Conservation (phyloP, 2,888 invertebrate species). For the Pecten maximus region DNA sequence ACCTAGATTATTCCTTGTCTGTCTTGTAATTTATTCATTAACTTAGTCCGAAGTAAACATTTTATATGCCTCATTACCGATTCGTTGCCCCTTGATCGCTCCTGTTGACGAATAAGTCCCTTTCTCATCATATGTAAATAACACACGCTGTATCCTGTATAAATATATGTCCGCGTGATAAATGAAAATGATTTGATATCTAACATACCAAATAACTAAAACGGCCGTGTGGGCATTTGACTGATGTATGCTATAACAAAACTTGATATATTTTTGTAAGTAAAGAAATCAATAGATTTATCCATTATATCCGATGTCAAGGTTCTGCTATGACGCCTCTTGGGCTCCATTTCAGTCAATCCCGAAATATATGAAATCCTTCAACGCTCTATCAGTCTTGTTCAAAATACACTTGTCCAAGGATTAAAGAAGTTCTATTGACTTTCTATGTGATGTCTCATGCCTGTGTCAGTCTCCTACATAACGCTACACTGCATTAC, state of each 20-base stretch:
- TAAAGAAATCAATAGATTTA: neutral
- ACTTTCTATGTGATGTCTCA: neutral
- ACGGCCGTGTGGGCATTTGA: neutral
- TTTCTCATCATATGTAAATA: neutral
- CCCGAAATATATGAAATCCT: neutral
- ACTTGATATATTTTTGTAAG: neutral
- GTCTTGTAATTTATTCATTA: constrained; percentile 21
- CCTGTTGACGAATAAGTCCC: neutral
- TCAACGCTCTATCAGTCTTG: neutral
- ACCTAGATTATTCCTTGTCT: neutral
- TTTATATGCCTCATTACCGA: neutral
- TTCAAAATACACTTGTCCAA: neutral
- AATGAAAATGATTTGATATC: neutral
- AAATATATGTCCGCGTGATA: neutral
- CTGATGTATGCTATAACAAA: neutral
- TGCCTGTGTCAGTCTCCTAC: neutral
- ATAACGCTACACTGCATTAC: neutral
- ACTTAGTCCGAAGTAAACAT: neutral
- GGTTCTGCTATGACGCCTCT: neutral
- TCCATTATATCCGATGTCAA: neutral
- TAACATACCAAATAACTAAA: neutral
- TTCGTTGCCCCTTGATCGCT: neutral
- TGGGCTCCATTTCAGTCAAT: neutral
- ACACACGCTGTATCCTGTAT: neutral
- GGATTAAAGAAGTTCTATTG: neutral